Evolutionary conservation across 2,888 invertebrate genomes (phyloP), one percentile per base, ranked within the genome.

Genomic region (Torymus auratus): DNA sequence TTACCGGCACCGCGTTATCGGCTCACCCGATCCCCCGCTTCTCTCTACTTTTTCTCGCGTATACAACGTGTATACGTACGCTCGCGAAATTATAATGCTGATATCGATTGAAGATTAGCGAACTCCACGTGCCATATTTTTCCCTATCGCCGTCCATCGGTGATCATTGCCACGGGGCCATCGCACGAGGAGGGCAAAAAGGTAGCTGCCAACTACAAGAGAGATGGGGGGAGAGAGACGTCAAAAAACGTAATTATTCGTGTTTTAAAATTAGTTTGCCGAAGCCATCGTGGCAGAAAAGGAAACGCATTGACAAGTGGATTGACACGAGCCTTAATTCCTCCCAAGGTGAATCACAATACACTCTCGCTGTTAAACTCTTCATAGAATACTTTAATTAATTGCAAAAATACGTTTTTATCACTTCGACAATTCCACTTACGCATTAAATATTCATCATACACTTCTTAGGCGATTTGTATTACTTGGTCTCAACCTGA

Each of bases 171-270:
- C 28, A 5, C 3, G 5, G 28, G 3, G 28, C 7, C 7, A 7
- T 28, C 28, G 28, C 7, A 2, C 28, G 28, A 5, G 28, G 3
- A 28, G 28, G 28, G 28, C 28, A 28, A 28, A 28, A 28, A 28
- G 28, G 7, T 28, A 3, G 28, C 28, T 28, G 28, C 28, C 28
- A 28, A 28, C 28, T 2, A 7, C 28, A 28, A 28, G 28, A 28
- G 20, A n/a, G n/a, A n/a, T 28, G 28, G 60, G 61, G 56, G 13
- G 5, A 58, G 41, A 28, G 55, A 69, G 55, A 50, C 58, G 41
- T 78, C 71, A 65, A 71, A 78, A 73, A 73, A 68, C 60, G 17
- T 72, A 73, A 78, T 78, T 78, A 78, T 73, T 78, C 78, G 60
- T 56, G 61, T 55, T 73, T 73, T 56, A 15, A 78, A 73, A 78